phyloP scores from a whole-genome alignment of 2,888 invertebrate species.

The Cataglyphis altisquamis region DNA sequence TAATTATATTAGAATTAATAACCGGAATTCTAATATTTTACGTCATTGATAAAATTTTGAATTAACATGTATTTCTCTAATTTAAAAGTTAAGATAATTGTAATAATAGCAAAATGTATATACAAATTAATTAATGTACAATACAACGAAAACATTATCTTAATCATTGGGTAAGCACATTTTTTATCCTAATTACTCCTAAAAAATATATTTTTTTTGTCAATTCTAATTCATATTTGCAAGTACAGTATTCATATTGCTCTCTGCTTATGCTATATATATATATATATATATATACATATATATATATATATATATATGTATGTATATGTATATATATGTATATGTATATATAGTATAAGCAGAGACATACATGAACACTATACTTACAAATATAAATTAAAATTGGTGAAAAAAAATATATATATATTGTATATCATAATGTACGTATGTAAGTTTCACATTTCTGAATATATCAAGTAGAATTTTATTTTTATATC shows the following conservation, averaged over 20 bases:
- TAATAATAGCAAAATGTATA: too few relatives aligned
- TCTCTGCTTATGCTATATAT: too few relatives aligned
- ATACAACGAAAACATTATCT: background rate
- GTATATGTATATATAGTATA: too few relatives aligned
- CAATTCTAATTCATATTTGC: background rate
- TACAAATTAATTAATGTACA: background rate
- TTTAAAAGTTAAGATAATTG: constrained; percentile 5
- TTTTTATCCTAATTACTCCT: background rate
- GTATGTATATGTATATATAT: too few relatives aligned
- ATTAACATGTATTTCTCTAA: background rate
- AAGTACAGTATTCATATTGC: too few relatives aligned
- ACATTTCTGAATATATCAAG: background rate
- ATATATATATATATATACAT: background rate
- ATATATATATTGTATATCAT: too few relatives aligned
- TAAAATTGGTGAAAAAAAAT: too few relatives aligned
- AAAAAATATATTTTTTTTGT: background rate
- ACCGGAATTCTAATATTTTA: background rate
- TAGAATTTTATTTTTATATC: constrained; percentile 11
- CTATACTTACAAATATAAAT: too few relatives aligned
- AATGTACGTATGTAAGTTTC: background rate
- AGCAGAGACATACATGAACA: too few relatives aligned
- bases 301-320: too few relatives aligned
- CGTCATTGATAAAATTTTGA: background rate
- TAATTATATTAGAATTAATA: background rate
- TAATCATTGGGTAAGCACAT: background rate